A percentile compares a stretch with the other conserved stretches of the same genome.
phyloP scores from a whole-genome alignment of 2,888 invertebrate species.

The Augiades crinisus region DNA sequence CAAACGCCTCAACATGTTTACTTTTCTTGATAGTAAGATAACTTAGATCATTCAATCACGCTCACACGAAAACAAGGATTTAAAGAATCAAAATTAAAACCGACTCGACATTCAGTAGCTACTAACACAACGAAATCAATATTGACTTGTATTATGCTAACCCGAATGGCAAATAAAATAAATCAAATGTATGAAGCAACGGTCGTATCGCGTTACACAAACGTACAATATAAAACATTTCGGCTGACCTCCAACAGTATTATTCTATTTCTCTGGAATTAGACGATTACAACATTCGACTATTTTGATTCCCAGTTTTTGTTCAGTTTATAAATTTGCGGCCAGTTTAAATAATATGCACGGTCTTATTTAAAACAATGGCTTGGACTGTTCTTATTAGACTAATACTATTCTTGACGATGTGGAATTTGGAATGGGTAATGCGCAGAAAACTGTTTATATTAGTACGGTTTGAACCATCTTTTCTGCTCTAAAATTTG shows the following conservation, averaged over 20 bases:
- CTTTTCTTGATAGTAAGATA: too few relatives aligned
- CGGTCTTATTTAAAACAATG: conserved; percentile 35
- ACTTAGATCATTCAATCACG: too few relatives aligned
- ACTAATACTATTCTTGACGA: conserved; percentile 11
- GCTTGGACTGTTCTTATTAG: conserved; percentile 17
- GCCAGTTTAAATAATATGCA: conserved; percentile 50
- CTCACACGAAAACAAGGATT: too few relatives aligned
- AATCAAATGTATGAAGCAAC: conserved; percentile 26
- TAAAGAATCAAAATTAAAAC: too few relatives aligned
- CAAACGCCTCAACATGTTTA: too few relatives aligned
- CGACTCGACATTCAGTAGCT: not conserved
- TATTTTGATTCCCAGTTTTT: conserved; percentile 59
- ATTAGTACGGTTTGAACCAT: too few relatives aligned
- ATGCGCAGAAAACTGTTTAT: too few relatives aligned
- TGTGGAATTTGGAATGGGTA: not conserved
- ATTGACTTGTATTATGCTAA: conserved; percentile 20
- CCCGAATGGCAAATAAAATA: conserved; percentile 25
- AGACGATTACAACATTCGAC: conserved; percentile 65
- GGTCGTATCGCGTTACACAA: conserved; percentile 31
- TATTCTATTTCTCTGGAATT: conserved; percentile 68
- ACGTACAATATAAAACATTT: conserved; percentile 37
- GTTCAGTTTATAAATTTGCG: conserved; percentile 53
- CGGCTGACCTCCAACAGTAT: conserved; percentile 52
- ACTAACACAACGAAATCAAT: conserved; percentile 13
- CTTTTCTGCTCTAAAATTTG: too few relatives aligned